Base-by-base conservation (phyloP, 2,797 vertebrate genomes). In the Takifugu ocellatus region DNA sequence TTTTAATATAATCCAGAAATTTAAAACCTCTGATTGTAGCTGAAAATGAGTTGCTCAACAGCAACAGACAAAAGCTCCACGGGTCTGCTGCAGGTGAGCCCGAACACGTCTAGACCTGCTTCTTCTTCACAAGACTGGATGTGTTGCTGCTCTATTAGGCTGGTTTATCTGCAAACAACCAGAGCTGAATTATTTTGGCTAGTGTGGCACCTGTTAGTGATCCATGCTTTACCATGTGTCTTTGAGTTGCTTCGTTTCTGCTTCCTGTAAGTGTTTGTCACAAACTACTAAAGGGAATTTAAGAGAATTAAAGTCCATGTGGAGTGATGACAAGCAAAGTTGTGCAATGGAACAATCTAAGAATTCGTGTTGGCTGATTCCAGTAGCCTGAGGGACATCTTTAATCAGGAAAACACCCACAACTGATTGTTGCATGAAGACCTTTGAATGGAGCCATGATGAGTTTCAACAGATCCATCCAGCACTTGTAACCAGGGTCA, bases 111-210 rank as follows among this genome's bases (percentile, higher is more conserved):
- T 17, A 15, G 0, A 68, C 82, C 51, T 75, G 82, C 63, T 70
- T 26, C 24, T 7, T 11, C 56, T 64, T 66, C 67, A 69, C 80
- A 60, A 66, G 77, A 81, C 73, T 72, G 72, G 78, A 83, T 82
- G 49, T 66, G 80, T 58, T 67, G 53, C 57, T 62, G 49, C 72
- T 68, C 70, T 71, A 83, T 72, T 56, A 74, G 64, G 21, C 74
- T 55, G 55, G 25, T 33, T 71, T 56, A 77, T 74, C 47, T 60
- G 54, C 46, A 66, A 65, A 70, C 73, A 75, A 75, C 56, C 5
- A 15, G 21, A 63, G 46, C 56, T 54, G 68, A 49, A 73, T 77
- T 75, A 72, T 56, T 69, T 73, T 69, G 75, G 70, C 67, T 65
- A 11, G 54, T 45, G 26, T 61, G 54, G 62, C 64, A 54, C 36